Evolutionary conservation across 1,140 invertebrate genomes (phyloP).

Genomic region (Pissodes strobi): DNA sequence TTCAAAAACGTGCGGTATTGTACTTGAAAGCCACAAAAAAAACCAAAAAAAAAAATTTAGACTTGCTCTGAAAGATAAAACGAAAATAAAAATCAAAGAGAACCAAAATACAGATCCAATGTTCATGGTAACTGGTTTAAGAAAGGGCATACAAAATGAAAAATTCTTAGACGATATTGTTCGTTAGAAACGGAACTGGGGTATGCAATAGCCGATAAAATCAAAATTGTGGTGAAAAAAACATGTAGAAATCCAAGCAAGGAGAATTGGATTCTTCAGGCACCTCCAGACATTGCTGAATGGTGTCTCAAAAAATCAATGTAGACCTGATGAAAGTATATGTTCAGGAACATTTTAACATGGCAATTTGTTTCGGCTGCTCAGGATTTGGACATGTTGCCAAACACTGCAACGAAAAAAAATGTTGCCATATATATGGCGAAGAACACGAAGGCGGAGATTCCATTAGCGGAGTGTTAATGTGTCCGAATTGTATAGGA

Average conservation of each 20-base stretch:
- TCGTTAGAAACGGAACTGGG: conserved; percentile 10
- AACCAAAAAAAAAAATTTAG: no score
- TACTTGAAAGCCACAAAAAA: no score
- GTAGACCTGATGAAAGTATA: conserved; percentile 22
- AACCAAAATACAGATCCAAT: no score
- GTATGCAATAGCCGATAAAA: background rate
- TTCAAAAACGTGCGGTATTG: no score
- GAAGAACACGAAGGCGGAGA: no score
- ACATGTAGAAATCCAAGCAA: conserved; percentile 24
- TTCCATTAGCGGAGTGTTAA: background rate
- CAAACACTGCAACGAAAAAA: no score
- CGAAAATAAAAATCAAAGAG: no score
- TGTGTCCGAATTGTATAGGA: conserved; percentile 10
- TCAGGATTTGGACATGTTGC: no score
- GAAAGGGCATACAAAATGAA: conserved; percentile 13
- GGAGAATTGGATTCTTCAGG: no score
- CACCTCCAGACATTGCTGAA: conserved; percentile 20
- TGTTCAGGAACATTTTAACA: conserved; percentile 22
- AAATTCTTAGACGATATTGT: conserved; percentile 21
- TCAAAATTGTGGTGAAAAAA: no score
- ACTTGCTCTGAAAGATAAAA: no score
- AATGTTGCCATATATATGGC: no score
- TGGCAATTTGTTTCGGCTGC: background rate
- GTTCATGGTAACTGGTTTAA: conserved; percentile 14
- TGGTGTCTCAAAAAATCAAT: conserved; percentile 25